Conservation (phyloP, 2,113 vertebrate genomes). For the Phycodurus eques region DNA sequence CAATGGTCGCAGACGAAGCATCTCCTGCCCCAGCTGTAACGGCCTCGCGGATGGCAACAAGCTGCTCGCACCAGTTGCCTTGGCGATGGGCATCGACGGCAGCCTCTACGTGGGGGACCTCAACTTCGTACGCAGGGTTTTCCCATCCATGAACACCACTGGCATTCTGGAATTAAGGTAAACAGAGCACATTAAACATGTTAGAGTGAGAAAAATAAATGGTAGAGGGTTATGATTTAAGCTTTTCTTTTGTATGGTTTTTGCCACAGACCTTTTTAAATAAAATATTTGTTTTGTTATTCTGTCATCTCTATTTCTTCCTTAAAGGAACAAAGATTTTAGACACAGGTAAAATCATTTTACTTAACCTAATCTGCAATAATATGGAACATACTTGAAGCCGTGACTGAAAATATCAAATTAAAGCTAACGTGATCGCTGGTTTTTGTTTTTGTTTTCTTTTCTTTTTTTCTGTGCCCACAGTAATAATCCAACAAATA, state of each 20-base stretch:
- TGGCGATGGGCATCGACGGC: slow-evolving; percentile 92
- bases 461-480: slow-evolving; percentile 21
- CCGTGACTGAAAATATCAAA: background rate
- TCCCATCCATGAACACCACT: slow-evolving; percentile 94
- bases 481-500: slow-evolving; percentile 97
- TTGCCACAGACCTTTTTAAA: slow-evolving; percentile 46
- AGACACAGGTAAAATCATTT: slow-evolving; percentile 91
- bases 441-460: background rate
- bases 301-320: slow-evolving; percentile 69
- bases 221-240: background rate
- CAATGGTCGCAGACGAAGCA: slow-evolving; percentile 92
- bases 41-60: slow-evolving; percentile 98
- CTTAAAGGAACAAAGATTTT: slow-evolving; percentile 99
- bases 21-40: slow-evolving; percentile 97
- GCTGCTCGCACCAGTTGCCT: slow-evolving; percentile 94
- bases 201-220: background rate
- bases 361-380: background rate
- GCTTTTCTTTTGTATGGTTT: slow-evolving; percentile 48
- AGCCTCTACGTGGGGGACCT: slow-evolving; percentile 97
- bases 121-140: slow-evolving; percentile 94
- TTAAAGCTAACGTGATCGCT: background rate
- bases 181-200: background rate
- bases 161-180: slow-evolving; percentile 96
- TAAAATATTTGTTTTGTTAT: slow-evolving; percentile 54
- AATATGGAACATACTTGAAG: background rate